A percentile compares a stretch with the other conserved stretches of the same genome.
phyloP scores from a whole-genome alignment of 2,888 invertebrate genomes.

The Drosophila colorata region DNA sequence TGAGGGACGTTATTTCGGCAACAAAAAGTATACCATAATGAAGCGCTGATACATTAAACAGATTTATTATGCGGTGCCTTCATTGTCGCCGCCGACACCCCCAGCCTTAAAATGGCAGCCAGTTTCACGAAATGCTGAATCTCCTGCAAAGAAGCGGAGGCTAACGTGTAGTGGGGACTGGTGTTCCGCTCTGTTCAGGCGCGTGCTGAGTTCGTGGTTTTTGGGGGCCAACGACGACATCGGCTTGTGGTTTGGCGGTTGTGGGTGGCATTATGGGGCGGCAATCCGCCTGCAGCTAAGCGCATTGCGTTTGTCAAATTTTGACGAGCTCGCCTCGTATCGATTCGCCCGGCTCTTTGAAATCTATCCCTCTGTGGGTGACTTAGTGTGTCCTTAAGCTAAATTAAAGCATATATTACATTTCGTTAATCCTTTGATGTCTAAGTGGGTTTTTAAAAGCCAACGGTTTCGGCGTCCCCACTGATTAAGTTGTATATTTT shows the following conservation, averaged over 20 bases:
- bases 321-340: slow-evolving; percentile 47
- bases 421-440: slow-evolving; percentile 77
- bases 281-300: slow-evolving; percentile 72
- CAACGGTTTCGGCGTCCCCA: slow-evolving; percentile 16
- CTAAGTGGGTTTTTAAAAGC: slow-evolving; percentile 16
- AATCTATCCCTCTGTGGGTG: slow-evolving; percentile 43
- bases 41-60: slow-evolving; percentile 76
- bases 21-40: slow-evolving; percentile 56
- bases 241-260: slow-evolving; percentile 53
- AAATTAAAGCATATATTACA: slow-evolving; percentile 69
- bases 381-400: slow-evolving; percentile 53
- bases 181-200: slow-evolving; percentile 31
- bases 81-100: slow-evolving; percentile 11
- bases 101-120: slow-evolving; percentile 6
- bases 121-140: slow-evolving; percentile 13
- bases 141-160: slow-evolving; percentile 10
- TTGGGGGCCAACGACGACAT: slow-evolving; percentile 2
- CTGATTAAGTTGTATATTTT: slow-evolving; percentile 63
- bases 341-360: slow-evolving; percentile 64
- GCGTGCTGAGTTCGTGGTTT: slow-evolving; percentile 63
- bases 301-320: slow-evolving; percentile 76
- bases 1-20: slow-evolving; percentile 8
- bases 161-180: slow-evolving; percentile 23
- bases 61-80: slow-evolving; percentile 69
- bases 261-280: background rate